These are phyloP conservation scores for Nicator chloris DNA, from an alignment of 2,113 vertebrate species.

Conservation along the genomic window DNA sequence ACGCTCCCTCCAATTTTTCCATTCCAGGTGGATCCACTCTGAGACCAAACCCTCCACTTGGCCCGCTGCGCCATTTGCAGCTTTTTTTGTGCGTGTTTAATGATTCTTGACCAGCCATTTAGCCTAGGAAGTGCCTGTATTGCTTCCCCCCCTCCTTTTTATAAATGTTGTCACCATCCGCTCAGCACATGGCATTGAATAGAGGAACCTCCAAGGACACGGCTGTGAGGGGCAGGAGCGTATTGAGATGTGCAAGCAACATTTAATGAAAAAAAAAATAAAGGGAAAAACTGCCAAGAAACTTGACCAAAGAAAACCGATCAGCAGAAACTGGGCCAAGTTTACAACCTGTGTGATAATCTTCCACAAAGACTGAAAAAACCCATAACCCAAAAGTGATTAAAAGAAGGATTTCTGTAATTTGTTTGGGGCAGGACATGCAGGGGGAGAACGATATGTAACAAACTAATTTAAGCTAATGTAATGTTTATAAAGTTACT, in stretches of 20 bases:
- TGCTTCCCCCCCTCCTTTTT: neutral
- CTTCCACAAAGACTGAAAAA: neutral
- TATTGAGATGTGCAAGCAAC: conserved; percentile 12
- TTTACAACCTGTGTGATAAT: neutral
- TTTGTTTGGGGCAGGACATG: neutral
- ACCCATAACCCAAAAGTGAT: conserved; percentile 1
- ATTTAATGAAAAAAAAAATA: neutral
- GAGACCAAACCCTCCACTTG: conserved; percentile 11
- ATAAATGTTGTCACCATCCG: conserved; percentile 10
- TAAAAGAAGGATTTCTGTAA: conserved; percentile 54
- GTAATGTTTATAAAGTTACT: conserved; percentile 72
- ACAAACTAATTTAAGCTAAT: conserved; percentile 74
- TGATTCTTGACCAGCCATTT: conserved; percentile 24
- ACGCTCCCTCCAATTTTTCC: neutral
- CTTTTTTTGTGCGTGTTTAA: neutral
- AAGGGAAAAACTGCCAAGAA: conserved; percentile 30
- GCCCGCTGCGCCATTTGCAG: neutral
- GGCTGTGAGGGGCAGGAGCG: neutral
- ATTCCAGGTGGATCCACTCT: conserved; percentile 12
- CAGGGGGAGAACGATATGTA: neutral
- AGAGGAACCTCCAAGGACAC: conserved; percentile 51
- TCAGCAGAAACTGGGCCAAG: conserved; percentile 32
- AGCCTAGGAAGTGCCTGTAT: conserved; percentile 26
- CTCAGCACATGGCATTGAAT: neutral
- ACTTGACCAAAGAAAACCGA: conserved; percentile 14